A percentile compares a stretch with the other conserved stretches of the same genome.
These are phyloP conservation scores for Corticium candelabrum DNA, from an alignment of 37 sponge, comb jelly and placozoan species.

Conservation along the genomic window DNA sequence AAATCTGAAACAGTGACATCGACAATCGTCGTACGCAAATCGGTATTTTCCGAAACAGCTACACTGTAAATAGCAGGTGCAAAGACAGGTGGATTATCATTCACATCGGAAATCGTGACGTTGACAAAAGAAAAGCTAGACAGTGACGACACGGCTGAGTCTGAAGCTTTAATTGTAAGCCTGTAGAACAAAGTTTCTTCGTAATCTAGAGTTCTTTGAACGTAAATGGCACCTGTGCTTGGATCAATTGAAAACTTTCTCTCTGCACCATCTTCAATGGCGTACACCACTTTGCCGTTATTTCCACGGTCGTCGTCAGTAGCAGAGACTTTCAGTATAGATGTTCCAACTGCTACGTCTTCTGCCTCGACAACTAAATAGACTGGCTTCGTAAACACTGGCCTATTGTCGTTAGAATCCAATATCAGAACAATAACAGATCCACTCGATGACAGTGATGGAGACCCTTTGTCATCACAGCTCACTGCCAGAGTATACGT, in stretches of 20 bases:
- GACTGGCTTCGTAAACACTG: neutral
- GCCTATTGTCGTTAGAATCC: neutral
- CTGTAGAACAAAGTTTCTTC: neutral
- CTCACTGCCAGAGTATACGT: neutral
- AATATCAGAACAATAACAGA: conserved; percentile 11
- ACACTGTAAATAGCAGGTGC: neutral
- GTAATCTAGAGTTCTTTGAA: neutral
- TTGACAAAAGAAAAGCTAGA: neutral
- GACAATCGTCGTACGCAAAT: neutral
- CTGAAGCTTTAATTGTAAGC: neutral
- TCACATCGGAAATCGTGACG: conserved; percentile 1
- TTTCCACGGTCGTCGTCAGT: neutral
- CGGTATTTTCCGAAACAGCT: neutral
- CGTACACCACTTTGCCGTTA: neutral
- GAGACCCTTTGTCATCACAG: conserved; percentile 30
- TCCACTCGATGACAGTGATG: conserved; percentile 19
- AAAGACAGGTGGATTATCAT: conserved; percentile 3
- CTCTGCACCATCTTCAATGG: neutral
- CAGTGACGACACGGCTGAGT: neutral
- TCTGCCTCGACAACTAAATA: neutral
- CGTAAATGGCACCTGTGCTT: neutral
- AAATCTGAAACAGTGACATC: conserved; percentile 11
- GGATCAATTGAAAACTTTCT: neutral
- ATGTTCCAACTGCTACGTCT: neutral
- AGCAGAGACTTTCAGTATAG: neutral